Conservation (phyloP, 2,888 invertebrate species). For the Zygogramma bicolorata region DNA sequence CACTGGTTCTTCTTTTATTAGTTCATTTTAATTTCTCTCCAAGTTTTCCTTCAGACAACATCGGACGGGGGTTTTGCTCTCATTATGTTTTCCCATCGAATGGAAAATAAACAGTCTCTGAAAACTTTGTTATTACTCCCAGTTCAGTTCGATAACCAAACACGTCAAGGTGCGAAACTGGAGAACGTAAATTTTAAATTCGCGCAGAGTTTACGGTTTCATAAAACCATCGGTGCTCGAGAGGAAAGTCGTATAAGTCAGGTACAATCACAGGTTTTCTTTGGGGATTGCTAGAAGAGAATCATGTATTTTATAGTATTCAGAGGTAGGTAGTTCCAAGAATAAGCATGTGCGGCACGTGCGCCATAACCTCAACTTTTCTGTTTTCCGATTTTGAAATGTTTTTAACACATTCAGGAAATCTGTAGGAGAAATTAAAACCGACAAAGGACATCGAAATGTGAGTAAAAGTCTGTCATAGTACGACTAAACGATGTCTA, state of each 20-base stretch:
- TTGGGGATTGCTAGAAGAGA: not conserved
- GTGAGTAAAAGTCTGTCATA: too few species aligned
- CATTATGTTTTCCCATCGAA: conserved; percentile 23
- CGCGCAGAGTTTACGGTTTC: conserved; percentile 5
- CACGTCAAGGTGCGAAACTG: not conserved
- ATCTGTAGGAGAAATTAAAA: too few species aligned
- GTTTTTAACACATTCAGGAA: too few species aligned
- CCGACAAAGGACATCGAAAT: too few species aligned
- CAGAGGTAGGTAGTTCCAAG: not conserved
- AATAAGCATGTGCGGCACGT: not conserved
- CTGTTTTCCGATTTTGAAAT: too few species aligned
- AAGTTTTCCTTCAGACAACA: conserved; percentile 18
- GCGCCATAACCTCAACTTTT: not conserved
- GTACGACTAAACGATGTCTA: too few species aligned
- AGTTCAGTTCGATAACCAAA: not conserved
- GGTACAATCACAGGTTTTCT: not conserved
- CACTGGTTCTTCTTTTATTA: not conserved
- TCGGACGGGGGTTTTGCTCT: conserved; percentile 6
- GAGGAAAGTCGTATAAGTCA: not conserved
- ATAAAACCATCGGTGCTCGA: conserved; percentile 20
- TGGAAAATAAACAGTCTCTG: conserved; percentile 23
- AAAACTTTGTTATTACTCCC: conserved; percentile 23
- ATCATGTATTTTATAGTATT: not conserved
- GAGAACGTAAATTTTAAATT: not conserved
- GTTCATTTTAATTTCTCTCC: not conserved